Evolutionary conservation across 2,888 invertebrate species (phyloP).

Genomic region (Aquatica leii): DNA sequence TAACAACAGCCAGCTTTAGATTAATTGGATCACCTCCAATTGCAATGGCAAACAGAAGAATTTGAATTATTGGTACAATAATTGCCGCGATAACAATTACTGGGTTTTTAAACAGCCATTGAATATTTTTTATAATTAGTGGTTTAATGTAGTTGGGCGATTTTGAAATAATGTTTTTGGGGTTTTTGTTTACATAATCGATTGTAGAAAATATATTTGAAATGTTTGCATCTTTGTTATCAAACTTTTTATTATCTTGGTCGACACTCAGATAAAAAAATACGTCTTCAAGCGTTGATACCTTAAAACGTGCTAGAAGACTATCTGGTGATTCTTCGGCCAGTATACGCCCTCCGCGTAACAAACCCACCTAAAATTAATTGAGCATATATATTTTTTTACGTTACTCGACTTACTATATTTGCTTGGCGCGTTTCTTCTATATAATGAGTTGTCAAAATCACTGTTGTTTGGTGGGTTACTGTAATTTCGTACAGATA

Average conservation of each 20-base stretch:
- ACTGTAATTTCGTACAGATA: background rate
- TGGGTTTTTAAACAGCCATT: background rate
- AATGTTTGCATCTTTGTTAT: too few relatives aligned
- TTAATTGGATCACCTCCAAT: conserved; percentile 2
- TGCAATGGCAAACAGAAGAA: background rate
- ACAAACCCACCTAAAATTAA: conserved; percentile 14
- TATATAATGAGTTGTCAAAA: background rate
- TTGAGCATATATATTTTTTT: background rate
- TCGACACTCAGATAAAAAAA: background rate
- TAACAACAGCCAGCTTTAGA: conserved; percentile 1
- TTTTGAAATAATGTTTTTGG: too few relatives aligned
- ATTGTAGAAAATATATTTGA: too few relatives aligned
- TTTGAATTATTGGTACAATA: background rate
- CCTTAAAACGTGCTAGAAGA: background rate
- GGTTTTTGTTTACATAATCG: too few relatives aligned
- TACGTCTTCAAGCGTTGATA: background rate
- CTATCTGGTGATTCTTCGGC: background rate
- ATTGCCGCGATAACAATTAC: background rate
- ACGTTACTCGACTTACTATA: background rate
- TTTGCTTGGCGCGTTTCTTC: background rate
- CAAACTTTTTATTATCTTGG: background rate
- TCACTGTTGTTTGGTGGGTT: background rate
- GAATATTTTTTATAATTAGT: background rate
- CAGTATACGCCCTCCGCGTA: background rate
- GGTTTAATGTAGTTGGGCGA: background rate